phyloP scores from a whole-genome alignment of 2,797 vertebrate genomes.

The Uromys caudimaculatus region DNA sequence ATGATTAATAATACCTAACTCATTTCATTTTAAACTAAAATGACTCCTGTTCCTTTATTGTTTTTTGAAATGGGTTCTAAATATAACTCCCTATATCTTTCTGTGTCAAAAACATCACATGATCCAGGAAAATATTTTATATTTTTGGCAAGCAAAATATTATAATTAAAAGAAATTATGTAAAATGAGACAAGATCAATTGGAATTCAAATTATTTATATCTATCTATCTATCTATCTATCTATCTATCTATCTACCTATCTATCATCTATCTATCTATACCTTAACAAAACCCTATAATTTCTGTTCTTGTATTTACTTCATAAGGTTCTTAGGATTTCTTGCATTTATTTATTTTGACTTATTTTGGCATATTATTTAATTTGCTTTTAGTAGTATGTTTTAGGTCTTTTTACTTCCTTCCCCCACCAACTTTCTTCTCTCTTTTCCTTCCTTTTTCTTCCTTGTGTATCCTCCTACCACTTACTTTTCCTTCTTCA shows the following conservation, averaged over 20 bases:
- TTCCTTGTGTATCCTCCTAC: background rate
- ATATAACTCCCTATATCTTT: slow-evolving; percentile 69
- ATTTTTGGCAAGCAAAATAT: background rate
- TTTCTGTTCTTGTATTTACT: background rate
- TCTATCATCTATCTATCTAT: background rate
- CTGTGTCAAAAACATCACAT: slow-evolving; percentile 63
- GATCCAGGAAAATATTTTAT: background rate
- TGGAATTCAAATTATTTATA: background rate
- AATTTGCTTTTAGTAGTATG: background rate
- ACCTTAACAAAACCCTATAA: background rate
- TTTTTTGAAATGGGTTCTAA: slow-evolving; percentile 64
- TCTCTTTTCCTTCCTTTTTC: background rate
- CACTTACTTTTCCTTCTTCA: background rate
- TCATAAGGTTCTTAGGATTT: background rate
- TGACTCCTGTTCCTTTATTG: slow-evolving; percentile 29
- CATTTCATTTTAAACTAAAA: slow-evolving; percentile 41
- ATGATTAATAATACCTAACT: slow-evolving; percentile 42
- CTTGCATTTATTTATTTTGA: slow-evolving; percentile 23
- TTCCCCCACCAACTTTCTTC: background rate
- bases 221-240: no score
- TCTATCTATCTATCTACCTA: background rate
- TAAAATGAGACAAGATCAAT: slow-evolving; percentile 36
- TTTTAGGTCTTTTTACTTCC: background rate
- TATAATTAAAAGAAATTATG: slow-evolving; percentile 2
- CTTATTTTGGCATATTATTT: slow-evolving; percentile 13